Evolutionary conservation across 1,140 invertebrate species (phyloP).

Genomic region (Drosophila sproati): DNA sequence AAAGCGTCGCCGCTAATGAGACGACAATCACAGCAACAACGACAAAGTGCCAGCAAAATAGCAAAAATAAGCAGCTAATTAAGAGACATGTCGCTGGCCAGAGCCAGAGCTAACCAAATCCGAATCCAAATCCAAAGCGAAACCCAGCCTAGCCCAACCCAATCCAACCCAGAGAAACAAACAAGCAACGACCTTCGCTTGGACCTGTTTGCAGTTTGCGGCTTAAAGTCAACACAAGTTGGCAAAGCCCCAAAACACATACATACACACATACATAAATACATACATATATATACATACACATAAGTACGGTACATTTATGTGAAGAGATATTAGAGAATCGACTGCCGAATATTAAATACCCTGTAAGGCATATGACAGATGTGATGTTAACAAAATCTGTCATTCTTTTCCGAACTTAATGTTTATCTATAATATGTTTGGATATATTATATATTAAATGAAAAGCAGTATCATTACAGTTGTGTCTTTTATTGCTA

Average conservation of each 20-base stretch:
- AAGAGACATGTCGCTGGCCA: slow-evolving; percentile 56
- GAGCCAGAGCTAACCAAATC: slow-evolving; percentile 7
- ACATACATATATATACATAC: not conserved
- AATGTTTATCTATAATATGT: too few species aligned
- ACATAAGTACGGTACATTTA: not conserved
- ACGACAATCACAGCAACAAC: slow-evolving; percentile 32
- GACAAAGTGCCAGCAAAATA: slow-evolving; percentile 56
- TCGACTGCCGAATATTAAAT: not conserved
- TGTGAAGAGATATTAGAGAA: not conserved
- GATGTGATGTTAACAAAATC: too few species aligned
- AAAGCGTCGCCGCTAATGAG: slow-evolving; percentile 62
- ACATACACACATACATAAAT: not conserved
- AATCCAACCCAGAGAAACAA: slow-evolving; percentile 20
- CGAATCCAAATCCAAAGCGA: slow-evolving; percentile 7
- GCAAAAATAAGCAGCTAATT: slow-evolving; percentile 71
- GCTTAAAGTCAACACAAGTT: slow-evolving; percentile 38
- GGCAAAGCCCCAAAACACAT: slow-evolving; percentile 9
- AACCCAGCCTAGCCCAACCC: slow-evolving; percentile 12
- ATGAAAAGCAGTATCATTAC: too few species aligned
- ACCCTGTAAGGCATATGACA: not conserved
- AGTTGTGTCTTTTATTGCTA: too few species aligned
- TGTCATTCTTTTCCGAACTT: too few species aligned
- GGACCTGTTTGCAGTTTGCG: slow-evolving; percentile 61
- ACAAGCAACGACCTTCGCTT: slow-evolving; percentile 54
- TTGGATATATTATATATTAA: too few species aligned